Base-by-base conservation (phyloP, 2,888 invertebrate species). In the Rhingia rostrata region DNA sequence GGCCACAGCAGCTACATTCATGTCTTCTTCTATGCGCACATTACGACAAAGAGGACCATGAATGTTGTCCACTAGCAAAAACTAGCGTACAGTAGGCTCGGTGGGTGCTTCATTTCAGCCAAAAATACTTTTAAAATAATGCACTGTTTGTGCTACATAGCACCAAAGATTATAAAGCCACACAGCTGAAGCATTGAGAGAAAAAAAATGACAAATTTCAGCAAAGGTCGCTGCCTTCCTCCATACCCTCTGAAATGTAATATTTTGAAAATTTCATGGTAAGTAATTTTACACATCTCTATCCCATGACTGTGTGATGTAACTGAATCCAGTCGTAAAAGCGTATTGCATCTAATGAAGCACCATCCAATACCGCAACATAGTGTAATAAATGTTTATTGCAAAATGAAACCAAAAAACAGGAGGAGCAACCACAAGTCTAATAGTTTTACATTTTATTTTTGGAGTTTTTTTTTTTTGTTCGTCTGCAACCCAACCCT, bases 361-460 rank as follows among this genome's bases (percentile, higher is more conserved):
- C 39, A 33, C 56, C 41, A 69, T 54, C 61, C 47, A 74, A 73
- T 53, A 74, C 80, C 63, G 80, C 74, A 78, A 35, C 47, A 56
- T 14, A 47, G 54, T 45, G 35, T 69, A 67, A 75, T 81, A 81
- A 81, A 81, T 74, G 64, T 70, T 70, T 63, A 70, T 75, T 53
- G 47, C 58, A 70, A 64, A 58, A 39, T 66, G 39, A 56, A 66
- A 39, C 30, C 14, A 61, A 30, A 53, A 69, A 56, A 69, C 61
- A 60, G 61, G 63, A 79, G 43, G 69, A 69, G 49, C 53, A 73
- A 61, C 80, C 84, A 84, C 75, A 80, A 75, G 80, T 84, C 80
- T 84, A 75, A 80, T 80, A 64, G 70, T 74, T 63, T 74, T 84
- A 69, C 83, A 79, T 84, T 74, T 74, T 74, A 69, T 74, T 49